phyloP scores from a whole-genome alignment of 1,140 invertebrate species.

The Bombus difficillimus region DNA sequence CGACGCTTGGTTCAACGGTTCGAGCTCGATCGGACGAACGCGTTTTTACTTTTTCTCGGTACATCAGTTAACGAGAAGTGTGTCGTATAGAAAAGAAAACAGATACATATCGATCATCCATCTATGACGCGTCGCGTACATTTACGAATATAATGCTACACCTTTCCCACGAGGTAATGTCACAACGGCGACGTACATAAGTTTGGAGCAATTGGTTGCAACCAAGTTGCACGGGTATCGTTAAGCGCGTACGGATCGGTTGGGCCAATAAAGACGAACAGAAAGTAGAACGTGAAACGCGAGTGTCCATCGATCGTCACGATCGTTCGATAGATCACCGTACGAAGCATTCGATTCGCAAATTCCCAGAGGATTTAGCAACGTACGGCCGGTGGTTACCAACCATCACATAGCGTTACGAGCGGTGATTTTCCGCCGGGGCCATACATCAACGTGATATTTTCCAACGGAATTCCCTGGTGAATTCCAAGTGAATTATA shows the following conservation, averaged over 20 bases:
- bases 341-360: background rate
- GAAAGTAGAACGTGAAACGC: background rate
- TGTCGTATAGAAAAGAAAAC: background rate
- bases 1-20: background rate
- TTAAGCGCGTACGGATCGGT: too few species aligned
- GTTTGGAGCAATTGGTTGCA: too few species aligned
- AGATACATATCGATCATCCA: constrained; percentile 14
- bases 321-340: constrained; percentile 11
- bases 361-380: background rate
- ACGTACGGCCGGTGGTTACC: background rate
- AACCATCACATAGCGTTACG: background rate
- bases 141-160: constrained; percentile 78
- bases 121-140: constrained; percentile 66
- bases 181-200: too few species aligned
- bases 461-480: constrained; percentile 13
- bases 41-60: too few species aligned
- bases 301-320: background rate
- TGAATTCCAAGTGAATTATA: constrained; percentile 43
- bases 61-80: background rate
- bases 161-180: constrained; percentile 74
- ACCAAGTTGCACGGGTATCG: too few species aligned
- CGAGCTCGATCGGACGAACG: background rate
- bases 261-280: too few species aligned
- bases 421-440: constrained; percentile 22
- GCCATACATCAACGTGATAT: constrained; percentile 7